phyloP scores from a whole-genome alignment of 2,888 invertebrate species.

The Stenotaenia linearis region DNA sequence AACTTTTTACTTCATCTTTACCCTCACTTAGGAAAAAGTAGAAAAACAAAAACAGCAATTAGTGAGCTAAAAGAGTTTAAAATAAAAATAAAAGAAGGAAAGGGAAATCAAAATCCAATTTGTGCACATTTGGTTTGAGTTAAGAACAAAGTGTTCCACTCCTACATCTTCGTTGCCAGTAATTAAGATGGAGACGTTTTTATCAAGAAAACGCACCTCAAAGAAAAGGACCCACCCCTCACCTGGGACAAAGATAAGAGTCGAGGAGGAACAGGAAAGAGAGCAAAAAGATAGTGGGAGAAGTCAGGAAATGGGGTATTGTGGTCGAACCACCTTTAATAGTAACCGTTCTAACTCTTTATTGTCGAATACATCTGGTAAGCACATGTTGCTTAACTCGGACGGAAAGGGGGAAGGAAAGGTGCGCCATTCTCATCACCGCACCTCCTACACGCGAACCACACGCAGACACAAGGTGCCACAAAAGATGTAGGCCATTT shows the following conservation, averaged over 20 bases:
- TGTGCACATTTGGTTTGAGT: slow-evolving; percentile 16
- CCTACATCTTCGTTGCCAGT: background rate
- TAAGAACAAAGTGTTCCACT: slow-evolving; percentile 13
- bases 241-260: slow-evolving; percentile 17
- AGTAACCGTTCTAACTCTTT: background rate
- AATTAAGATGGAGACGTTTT: background rate
- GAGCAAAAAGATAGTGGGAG: background rate
- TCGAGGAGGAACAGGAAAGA: background rate
- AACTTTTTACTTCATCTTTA: slow-evolving; percentile 7
- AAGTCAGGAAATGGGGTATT: slow-evolving; percentile 14
- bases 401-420: background rate
- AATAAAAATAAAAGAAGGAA: background rate
- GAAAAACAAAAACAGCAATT: background rate
- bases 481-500: background rate
- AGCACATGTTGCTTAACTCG: background rate
- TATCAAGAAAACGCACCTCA: background rate
- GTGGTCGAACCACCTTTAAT: slow-evolving; percentile 11
- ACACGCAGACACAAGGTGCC: background rate
- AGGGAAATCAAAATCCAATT: slow-evolving; percentile 20
- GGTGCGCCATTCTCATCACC: slow-evolving; percentile 5
- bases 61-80: background rate
- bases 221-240: background rate
- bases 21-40: background rate
- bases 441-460: background rate
- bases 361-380: slow-evolving; percentile 9